A percentile compares a stretch with the other conserved stretches of the same genome.
Conservation (phyloP, 2,113 vertebrate species). For the Ophiodon elongatus region DNA sequence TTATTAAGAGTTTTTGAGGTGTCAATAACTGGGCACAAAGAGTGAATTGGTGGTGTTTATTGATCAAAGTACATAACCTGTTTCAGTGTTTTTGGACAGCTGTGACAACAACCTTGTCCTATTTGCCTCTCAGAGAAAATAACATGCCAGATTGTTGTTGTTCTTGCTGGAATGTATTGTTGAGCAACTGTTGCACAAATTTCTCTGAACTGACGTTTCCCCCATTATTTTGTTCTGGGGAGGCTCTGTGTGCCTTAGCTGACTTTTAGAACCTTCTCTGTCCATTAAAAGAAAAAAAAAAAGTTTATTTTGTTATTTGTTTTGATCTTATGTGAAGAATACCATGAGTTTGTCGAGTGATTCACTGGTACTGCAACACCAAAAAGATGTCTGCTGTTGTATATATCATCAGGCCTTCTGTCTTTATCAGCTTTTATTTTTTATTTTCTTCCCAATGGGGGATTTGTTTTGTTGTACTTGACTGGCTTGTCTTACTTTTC, state of each 20-base stretch:
- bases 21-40: slow-evolving; percentile 58
- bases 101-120: slow-evolving; percentile 69
- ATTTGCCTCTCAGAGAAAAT: slow-evolving; percentile 84
- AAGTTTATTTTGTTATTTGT: slow-evolving; percentile 69
- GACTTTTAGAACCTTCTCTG: slow-evolving; percentile 87
- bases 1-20: slow-evolving; percentile 59
- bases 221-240: slow-evolving; percentile 63
- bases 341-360: slow-evolving; percentile 82
- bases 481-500: slow-evolving; percentile 85
- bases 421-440: slow-evolving; percentile 78
- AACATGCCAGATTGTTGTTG: slow-evolving; percentile 88
- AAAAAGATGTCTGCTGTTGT: slow-evolving; percentile 92
- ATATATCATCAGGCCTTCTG: slow-evolving; percentile 92
- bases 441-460: slow-evolving; percentile 44
- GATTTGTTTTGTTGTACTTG: slow-evolving; percentile 72
- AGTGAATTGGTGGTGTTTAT: slow-evolving; percentile 74
- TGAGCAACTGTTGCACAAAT: slow-evolving; percentile 91
- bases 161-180: slow-evolving; percentile 92
- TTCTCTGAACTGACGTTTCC: slow-evolving; percentile 84
- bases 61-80: slow-evolving; percentile 84
- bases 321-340: slow-evolving; percentile 71
- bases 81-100: slow-evolving; percentile 74
- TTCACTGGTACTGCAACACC: slow-evolving; percentile 90
- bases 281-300: slow-evolving; percentile 79
- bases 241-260: slow-evolving; percentile 97